Conservation (phyloP, 2,888 invertebrate species). For the Lasioglossum villosulum region DNA sequence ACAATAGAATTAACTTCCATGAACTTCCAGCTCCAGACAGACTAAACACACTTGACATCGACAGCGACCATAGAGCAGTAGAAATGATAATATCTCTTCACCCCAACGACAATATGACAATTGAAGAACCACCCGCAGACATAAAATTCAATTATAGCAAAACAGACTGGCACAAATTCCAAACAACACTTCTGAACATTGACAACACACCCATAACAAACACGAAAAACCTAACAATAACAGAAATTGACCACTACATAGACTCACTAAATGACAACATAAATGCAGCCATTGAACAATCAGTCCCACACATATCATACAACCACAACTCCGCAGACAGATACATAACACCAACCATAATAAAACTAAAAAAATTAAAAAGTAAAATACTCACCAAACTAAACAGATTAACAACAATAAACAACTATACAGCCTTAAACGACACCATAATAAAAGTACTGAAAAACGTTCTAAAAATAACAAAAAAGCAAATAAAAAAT, state of each 20-base stretch:
- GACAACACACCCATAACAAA: too few species aligned
- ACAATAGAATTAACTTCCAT: not conserved
- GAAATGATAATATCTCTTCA: not conserved
- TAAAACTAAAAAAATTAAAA: too few species aligned
- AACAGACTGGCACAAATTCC: conserved; percentile 14
- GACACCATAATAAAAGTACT: too few species aligned
- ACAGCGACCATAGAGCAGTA: conserved; percentile 25
- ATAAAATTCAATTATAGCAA: not conserved
- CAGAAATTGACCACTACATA: not conserved
- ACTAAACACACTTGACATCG: not conserved
- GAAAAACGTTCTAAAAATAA: not conserved
- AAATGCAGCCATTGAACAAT: not conserved
- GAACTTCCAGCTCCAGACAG: too few species aligned
- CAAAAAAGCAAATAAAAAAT: not conserved
- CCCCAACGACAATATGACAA: too few species aligned
- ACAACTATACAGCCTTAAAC: not conserved
- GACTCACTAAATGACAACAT: not conserved
- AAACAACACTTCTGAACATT: not conserved
- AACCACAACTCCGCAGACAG: not conserved
- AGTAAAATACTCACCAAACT: not conserved
- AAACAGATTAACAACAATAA: not conserved
- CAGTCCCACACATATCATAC: not conserved
- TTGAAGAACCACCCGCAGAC: not conserved
- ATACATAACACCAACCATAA: not conserved
- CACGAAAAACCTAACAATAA: too few species aligned